Evolutionary conservation across 23 tunicate species (phyloP), one percentile per base, ranked within the genome.

Genomic region (Corella eumyota): DNA sequence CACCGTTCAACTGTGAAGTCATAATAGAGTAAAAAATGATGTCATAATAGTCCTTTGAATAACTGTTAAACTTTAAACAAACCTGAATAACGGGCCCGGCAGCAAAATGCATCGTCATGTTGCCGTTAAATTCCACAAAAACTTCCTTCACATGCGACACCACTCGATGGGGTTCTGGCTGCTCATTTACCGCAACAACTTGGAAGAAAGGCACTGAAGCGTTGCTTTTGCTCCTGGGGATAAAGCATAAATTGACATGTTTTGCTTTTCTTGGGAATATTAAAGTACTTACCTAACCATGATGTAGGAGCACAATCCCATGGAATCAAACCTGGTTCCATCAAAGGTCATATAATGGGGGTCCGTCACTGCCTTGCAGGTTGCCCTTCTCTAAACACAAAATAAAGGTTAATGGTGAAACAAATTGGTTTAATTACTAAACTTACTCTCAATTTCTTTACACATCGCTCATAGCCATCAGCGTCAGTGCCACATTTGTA

Each of bases 291-390:
- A 78, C 85, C 75, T 78, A 40, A 62, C 64, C 85, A 78, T 78
- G 45, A 78, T 61, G 70, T 78, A 78, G 3, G 85, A 74, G 40
- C 85, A 78, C 56, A 58, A 60, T 29, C 85, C 85, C 85, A 78
- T 78, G 19, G 75, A 78, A 53, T 78, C 85, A 33, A 30, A 78
- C 13, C 50, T 31, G 7, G 64, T 73, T 22, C 76, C 76, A 61
- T 78, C 85, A 36, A 78, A 78, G 25, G 85, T 78, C 68, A 61
- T 69, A 33, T 78, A 78, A 60, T 78, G 83, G 48, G 83, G 83
- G 67, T 76, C 83, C 29, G 83, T 76, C 1, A 76, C 72, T 1
- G 83, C 83, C 62, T 78, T 78, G 63, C 85, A 78, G 1, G 85
- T 78, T 9, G 85, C 85, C 34, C 85, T 50, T 34, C 85, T 50